Percentiles rank a stretch among this genome's conserved stretches.
phyloP scores from a whole-genome alignment of 2,888 invertebrate species.

The Melipona bicolor region DNA sequence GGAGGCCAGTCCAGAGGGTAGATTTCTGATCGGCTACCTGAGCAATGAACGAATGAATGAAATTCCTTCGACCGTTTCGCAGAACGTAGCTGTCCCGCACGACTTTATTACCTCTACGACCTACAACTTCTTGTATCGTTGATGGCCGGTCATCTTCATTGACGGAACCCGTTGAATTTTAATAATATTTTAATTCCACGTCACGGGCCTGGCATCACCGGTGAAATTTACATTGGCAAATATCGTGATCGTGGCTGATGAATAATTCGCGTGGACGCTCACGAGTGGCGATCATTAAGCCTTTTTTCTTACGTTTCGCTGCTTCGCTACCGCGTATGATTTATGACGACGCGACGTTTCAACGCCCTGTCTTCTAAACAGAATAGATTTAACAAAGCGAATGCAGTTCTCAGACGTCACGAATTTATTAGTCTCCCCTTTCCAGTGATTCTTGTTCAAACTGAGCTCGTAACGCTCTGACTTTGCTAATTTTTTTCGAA shows the following conservation, averaged over 20 bases:
- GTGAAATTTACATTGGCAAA: neutral
- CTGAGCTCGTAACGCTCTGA: no score
- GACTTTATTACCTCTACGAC: slow-evolving; percentile 44
- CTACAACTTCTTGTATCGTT: slow-evolving; percentile 28
- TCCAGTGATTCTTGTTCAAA: no score
- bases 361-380: neutral
- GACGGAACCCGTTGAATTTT: slow-evolving; percentile 22
- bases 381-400: neutral
- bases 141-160: slow-evolving; percentile 25
- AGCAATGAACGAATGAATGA: slow-evolving; percentile 72
- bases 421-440: no score
- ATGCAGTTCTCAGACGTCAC: no score
- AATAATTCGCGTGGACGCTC: slow-evolving; percentile 13
- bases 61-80: slow-evolving; percentile 67
- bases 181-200: slow-evolving; percentile 8
- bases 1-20: slow-evolving; percentile 59
- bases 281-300: neutral
- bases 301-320: neutral
- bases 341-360: neutral
- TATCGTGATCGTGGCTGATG: neutral
- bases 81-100: slow-evolving; percentile 50
- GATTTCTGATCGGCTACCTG: slow-evolving; percentile 71
- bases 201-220: neutral
- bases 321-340: neutral
- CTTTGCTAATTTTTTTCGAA: no score